Evolutionary conservation across 2,113 vertebrate species (phyloP), one percentile per base, ranked within the genome.

Genomic region (Phylloscopus trochiloides): DNA sequence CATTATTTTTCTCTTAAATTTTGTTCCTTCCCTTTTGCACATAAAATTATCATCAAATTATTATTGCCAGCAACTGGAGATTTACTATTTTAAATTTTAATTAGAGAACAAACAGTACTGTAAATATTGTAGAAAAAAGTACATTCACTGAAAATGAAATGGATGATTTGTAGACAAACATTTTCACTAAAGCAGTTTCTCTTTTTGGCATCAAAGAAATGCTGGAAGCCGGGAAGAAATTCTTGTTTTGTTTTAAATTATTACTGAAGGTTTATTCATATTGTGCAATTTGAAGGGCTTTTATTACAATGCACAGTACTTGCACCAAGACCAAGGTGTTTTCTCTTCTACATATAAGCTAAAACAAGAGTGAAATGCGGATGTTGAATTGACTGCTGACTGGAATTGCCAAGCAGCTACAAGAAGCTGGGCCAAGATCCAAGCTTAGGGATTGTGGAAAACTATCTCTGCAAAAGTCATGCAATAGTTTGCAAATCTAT

Each of bases 331-430:
- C 43, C 10, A 32, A 45, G 19, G 5, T 21, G 12, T 29, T 62
- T 40, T 34, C 59, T 55, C 57, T 34, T 20, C 28, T 20, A 38
- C 1, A 3, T 7, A 34, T 16, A 12, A 2, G 1, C 42, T 42
- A 63, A 58, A 91, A 22, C 28, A 57, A 42, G n/a, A 67, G 40
- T 32, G 20, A 62, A 61, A 70, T 0, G 0, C 0, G 0, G 65
- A 70, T 0, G 2, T 29, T 13, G 43, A 55, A 61, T 13, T n/a
- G 28, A 32, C 40, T 74, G 32, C 43, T 52, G 25, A 24, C 26
- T 47, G 45, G 79, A 93, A 70, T 14, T 32, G 10, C 14, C 0
- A 1, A 66, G 42, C 28, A 63, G 17, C 57, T 55, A 6, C 0
- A 16, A 43, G 48, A 74, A 62, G 22, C 0, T 34, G 63, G 75